Percentiles rank a stretch among this genome's conserved stretches.
Evolutionary conservation across 2,888 invertebrate genomes (phyloP).

Genomic region (Pegoplata infirma): DNA sequence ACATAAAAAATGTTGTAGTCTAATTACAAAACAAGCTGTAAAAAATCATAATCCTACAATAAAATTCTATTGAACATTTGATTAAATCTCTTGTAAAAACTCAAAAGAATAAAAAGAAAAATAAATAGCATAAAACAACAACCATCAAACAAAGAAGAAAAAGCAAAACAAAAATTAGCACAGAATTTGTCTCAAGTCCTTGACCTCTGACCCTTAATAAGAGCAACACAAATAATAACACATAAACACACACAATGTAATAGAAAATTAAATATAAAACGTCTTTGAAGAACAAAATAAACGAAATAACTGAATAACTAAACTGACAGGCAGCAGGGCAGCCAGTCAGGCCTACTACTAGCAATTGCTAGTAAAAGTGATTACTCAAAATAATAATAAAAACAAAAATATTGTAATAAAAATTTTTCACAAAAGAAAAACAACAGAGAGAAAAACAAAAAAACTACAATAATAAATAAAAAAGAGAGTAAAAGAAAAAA

Average conservation of each 20-base stretch:
- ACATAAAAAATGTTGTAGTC: no score
- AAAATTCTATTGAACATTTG: background rate
- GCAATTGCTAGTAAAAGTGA: conserved; percentile 14
- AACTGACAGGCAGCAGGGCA: background rate
- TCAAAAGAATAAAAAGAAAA: background rate
- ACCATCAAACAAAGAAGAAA: background rate
- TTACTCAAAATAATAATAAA: conserved; percentile 2
- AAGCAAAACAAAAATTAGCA: background rate
- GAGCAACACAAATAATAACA: background rate
- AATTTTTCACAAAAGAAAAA: background rate
- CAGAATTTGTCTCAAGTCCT: conserved; percentile 22
- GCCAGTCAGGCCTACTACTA: background rate
- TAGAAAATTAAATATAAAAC: conserved; percentile 9
- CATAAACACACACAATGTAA: background rate
- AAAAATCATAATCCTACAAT: no score
- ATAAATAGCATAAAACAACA: no score
- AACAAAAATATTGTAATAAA: conserved; percentile 4
- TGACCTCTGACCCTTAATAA: conserved; percentile 21
- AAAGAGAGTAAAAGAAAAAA: conserved; percentile 6
- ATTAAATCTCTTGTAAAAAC: background rate
- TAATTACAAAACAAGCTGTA: no score
- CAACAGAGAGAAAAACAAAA: conserved; percentile 11
- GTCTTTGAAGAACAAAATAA: conserved; percentile 9
- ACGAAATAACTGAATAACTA: conserved; percentile 3
- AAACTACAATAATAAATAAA: background rate